Percentiles rank a stretch among this genome's conserved stretches.
phyloP scores from a whole-genome alignment of 2,797 vertebrate species.

The Limosa lapponica region DNA sequence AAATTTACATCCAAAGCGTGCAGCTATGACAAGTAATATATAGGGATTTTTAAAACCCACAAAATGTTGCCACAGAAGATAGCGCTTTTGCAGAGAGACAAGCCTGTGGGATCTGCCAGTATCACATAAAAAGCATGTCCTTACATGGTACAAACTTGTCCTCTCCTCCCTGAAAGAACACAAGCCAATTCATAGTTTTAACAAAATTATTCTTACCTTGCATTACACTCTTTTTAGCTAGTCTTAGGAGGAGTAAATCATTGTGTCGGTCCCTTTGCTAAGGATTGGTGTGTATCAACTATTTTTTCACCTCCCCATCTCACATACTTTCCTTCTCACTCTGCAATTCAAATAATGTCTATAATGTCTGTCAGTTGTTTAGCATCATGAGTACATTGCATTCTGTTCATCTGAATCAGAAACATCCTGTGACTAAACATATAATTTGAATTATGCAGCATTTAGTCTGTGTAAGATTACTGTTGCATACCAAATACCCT shows the following conservation, averaged over 20 bases:
- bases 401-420: conserved; percentile 16
- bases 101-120: neutral
- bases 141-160: neutral
- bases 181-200: neutral
- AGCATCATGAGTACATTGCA: neutral
- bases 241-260: neutral
- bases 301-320: neutral
- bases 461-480: neutral
- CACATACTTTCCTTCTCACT: neutral
- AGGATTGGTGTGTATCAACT: neutral
- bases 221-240: neutral
- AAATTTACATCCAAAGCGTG: neutral
- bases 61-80: neutral
- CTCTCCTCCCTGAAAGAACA: neutral
- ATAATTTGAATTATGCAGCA: conserved; percentile 32
- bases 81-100: neutral
- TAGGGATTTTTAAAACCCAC: neutral
- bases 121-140: neutral
- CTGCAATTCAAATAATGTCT: neutral
- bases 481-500: conserved; percentile 25
- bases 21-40: neutral
- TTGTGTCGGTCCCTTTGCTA: neutral
- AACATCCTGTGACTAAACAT: conserved; percentile 29
- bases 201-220: neutral
- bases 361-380: neutral